Conservation (phyloP, 2,113 vertebrate genomes). For the Coptodon rendalli region DNA sequence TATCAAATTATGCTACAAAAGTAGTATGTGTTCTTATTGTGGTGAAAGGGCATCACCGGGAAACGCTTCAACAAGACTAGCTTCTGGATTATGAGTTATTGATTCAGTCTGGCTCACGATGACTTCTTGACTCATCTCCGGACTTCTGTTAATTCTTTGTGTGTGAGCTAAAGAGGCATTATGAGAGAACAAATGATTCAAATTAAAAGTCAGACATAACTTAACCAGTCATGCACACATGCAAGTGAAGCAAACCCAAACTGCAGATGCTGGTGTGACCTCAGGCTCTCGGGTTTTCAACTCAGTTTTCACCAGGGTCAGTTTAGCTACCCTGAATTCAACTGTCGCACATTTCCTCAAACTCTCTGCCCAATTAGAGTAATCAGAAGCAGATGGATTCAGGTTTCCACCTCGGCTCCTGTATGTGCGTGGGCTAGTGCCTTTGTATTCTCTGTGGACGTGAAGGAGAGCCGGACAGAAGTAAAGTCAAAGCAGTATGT, state of each 20-base stretch:
- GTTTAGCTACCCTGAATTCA: slow-evolving; percentile 48
- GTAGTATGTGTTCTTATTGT: background rate
- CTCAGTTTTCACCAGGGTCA: slow-evolving; percentile 56
- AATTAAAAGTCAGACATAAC: slow-evolving; percentile 39
- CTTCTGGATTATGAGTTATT: slow-evolving; percentile 28
- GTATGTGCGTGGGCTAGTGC: background rate
- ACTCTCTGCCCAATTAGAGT: slow-evolving; percentile 49
- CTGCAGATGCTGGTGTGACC: background rate
- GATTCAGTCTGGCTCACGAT: slow-evolving; percentile 9
- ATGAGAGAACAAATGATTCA: slow-evolving; percentile 28
- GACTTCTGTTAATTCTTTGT: background rate
- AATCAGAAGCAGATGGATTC: slow-evolving; percentile 65
- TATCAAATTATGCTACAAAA: background rate
- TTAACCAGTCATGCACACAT: background rate
- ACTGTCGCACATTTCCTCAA: slow-evolving; percentile 58
- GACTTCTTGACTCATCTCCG: slow-evolving; percentile 28
- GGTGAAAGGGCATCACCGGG: slow-evolving; percentile 1
- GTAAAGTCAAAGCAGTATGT: background rate
- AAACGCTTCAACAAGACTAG: background rate
- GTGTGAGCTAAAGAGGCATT: background rate
- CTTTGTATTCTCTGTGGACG: background rate
- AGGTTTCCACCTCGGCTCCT: slow-evolving; percentile 4
- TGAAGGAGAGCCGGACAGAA: background rate
- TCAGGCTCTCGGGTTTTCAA: slow-evolving; percentile 42
- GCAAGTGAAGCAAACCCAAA: background rate